Evolutionary conservation across 2,113 vertebrate species (phyloP), one percentile per base, ranked within the genome.

Genomic region (Eulacestoma nigropectus): DNA sequence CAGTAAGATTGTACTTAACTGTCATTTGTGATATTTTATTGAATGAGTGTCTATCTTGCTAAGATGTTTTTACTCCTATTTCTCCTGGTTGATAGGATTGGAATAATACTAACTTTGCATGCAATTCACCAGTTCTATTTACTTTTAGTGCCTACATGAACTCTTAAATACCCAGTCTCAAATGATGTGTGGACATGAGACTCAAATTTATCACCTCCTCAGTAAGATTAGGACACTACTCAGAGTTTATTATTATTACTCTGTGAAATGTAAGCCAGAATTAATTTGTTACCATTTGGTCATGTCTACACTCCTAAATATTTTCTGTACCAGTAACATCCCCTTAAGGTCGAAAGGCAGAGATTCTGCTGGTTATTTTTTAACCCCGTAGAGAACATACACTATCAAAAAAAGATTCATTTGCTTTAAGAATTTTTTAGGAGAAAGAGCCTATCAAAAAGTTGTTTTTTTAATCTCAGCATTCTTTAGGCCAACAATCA

Each of bases 331-430:
- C 39, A 68, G 62, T 0, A 55, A 23, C 30, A 77, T 32, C 23
- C 32, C 32, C 73, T 91, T 95, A 91, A 94, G 65, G 65, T 84
- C 91, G 95, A 96, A 96, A 92, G 77, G 52, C 89, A 89, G 91
- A 67, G 33, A 72, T 60, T 64, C 39, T 75, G 39, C 60, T 84
- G n/a, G 42, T 72, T 84, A 77, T 84, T 82, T 89, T 63, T 63
- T 52, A 79, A 67, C 1, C 4, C 69, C 4, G 44, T 49, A 74
- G 16, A 69, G 6, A 84, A 82, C 3, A 59, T 16, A 52, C 5
- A 13, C 23, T 11, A 59, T 9, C 2, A 46, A 64, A 90, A 89
- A 74, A 17, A 68, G 37, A 42, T 4, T n/a, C 3, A 39, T 39
- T 56, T 30, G 41, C 30, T 55, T 86, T 18, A 44, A 80, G 29